Conservation (phyloP, 2,797 vertebrate species). For the Hemibagrus guttatus region DNA sequence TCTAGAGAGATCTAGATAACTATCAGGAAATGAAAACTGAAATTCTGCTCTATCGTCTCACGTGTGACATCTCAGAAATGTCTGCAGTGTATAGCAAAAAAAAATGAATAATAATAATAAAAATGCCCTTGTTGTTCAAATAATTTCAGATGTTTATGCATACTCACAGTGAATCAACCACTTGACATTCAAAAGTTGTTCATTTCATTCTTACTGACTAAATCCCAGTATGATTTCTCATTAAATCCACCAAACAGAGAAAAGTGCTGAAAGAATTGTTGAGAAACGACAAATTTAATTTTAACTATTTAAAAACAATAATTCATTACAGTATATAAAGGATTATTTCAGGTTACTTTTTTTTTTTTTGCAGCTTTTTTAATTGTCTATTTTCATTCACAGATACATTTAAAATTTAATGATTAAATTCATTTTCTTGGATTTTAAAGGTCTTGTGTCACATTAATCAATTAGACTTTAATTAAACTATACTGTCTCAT, state of each 20-base stretch:
- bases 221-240: neutral
- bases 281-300: neutral
- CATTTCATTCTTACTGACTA: neutral
- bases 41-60: neutral
- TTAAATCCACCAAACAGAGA: neutral
- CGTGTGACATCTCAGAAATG: too few relatives aligned
- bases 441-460: neutral
- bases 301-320: neutral
- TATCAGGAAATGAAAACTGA: neutral
- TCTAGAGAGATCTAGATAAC: too few relatives aligned
- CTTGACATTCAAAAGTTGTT: neutral
- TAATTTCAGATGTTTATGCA: neutral
- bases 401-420: neutral
- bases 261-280: neutral
- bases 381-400: neutral
- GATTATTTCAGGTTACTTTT: neutral
- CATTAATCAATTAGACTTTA: neutral
- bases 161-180: neutral
- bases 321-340: neutral
- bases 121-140: neutral
- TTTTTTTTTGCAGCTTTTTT: neutral
- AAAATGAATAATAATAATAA: too few relatives aligned
- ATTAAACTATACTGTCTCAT: neutral
- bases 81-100: too few relatives aligned
- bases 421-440: neutral